Evolutionary conservation across 2,113 vertebrate genomes (phyloP).

Genomic region (Pteronura brasiliensis): DNA sequence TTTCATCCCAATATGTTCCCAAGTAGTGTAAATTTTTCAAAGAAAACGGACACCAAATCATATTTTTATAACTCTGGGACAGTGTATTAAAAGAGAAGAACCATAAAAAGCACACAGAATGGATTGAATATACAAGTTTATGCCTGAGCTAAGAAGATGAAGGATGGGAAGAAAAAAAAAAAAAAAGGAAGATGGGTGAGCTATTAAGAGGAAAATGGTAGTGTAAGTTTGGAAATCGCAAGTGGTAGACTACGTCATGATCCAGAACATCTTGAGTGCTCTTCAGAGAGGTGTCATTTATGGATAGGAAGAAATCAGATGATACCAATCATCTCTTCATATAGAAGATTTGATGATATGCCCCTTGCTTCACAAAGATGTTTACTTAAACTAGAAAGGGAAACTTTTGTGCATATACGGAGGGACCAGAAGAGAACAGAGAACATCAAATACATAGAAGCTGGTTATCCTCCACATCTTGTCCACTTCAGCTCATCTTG

Average conservation of each 20-base stretch:
- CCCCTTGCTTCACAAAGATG: not conserved
- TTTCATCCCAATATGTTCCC: not conserved
- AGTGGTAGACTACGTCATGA: not conserved
- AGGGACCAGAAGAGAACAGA: not conserved
- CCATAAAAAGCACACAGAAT: not conserved
- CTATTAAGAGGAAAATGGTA: not conserved
- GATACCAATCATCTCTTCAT: not conserved
- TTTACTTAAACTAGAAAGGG: not conserved
- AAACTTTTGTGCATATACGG: not conserved
- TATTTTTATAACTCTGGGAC: not conserved
- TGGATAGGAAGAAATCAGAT: not conserved
- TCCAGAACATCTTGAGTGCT: not conserved
- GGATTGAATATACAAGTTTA: not conserved
- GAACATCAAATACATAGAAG: not conserved
- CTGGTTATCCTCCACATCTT: not conserved
- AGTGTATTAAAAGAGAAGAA: conserved; percentile 1
- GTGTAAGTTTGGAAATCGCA: not conserved
- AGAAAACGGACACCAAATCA: not conserved
- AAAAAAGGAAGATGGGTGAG: not conserved
- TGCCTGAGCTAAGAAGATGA: not conserved
- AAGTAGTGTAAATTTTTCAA: not conserved
- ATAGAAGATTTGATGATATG: not conserved
- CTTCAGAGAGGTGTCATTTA: not conserved
- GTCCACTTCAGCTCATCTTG: not conserved
- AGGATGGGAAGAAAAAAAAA: not conserved